phyloP scores from a whole-genome alignment of 2,888 invertebrate species.

The Malacosoma neustria region DNA sequence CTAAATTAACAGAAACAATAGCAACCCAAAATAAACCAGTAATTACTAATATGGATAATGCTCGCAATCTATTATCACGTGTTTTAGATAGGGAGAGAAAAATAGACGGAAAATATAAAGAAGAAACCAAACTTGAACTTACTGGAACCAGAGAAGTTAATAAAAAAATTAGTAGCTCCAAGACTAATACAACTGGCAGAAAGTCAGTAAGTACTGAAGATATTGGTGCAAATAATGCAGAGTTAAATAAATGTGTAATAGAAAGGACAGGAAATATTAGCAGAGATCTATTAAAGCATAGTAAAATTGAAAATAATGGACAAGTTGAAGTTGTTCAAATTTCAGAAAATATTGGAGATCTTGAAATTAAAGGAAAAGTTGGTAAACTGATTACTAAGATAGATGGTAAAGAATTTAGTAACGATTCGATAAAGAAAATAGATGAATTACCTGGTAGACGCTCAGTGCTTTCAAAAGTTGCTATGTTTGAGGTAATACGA shows the following conservation, averaged over 20 bases:
- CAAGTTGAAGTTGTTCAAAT: background rate
- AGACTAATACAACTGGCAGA: no score
- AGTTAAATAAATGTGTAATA: no score
- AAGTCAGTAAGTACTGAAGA: no score
- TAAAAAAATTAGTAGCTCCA: no score
- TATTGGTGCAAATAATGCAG: no score
- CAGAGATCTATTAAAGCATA: background rate
- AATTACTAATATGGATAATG: background rate
- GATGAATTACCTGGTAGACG: conserved; percentile 33
- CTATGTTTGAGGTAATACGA: conserved; percentile 56
- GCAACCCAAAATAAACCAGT: background rate
- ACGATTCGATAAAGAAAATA: conserved; percentile 14
- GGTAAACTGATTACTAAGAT: conserved; percentile 28
- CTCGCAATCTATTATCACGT: background rate
- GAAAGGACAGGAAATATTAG: background rate
- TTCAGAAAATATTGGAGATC: conserved; percentile 16
- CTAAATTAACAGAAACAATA: background rate
- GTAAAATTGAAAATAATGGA: background rate
- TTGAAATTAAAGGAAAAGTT: conserved; percentile 39
- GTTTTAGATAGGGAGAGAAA: background rate
- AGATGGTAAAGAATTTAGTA: conserved; percentile 14
- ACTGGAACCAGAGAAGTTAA: no score
- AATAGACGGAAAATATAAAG: no score
- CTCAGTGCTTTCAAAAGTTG: conserved; percentile 47
- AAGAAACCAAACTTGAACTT: no score